Percentiles rank a stretch among this genome's conserved stretches.
These are phyloP conservation scores for Misgurnus anguillicaudatus DNA, from an alignment of 2,113 vertebrate genomes.

Conservation along the genomic window DNA sequence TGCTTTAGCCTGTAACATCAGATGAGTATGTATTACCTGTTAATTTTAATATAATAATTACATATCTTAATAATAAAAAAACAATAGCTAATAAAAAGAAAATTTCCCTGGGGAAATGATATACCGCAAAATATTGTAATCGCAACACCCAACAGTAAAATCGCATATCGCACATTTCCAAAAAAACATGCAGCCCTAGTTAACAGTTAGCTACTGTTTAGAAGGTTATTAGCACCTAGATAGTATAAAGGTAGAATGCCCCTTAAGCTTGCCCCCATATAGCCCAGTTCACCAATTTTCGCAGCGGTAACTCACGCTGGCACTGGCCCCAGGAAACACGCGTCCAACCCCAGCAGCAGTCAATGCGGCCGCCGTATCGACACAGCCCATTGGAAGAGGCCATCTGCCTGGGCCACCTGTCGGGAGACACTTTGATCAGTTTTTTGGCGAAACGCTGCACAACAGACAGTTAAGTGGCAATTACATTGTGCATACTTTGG, in stretches of 20 bases:
- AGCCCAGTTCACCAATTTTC: conserved; percentile 60
- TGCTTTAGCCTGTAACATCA: too few species aligned
- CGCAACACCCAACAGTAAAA: too few species aligned
- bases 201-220: not conserved
- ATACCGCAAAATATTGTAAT: too few species aligned
- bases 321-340: conserved; percentile 90
- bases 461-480: not conserved
- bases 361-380: conserved; percentile 86
- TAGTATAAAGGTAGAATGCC: conserved; percentile 59
- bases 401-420: conserved; percentile 93
- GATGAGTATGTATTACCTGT: too few species aligned
- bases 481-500: not conserved
- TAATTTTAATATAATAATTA: too few species aligned
- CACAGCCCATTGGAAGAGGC: conserved; percentile 86
- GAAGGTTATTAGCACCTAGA: conserved; percentile 41
- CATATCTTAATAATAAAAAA: too few species aligned
- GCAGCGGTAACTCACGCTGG: conserved; percentile 87
- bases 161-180: too few species aligned
- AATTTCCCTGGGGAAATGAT: too few species aligned
- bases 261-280: conserved; percentile 56
- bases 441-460: conserved; percentile 56
- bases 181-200: too few species aligned
- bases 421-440: conserved; percentile 60
- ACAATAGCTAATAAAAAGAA: too few species aligned
- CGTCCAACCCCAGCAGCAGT: conserved; percentile 99